A percentile compares a stretch with the other conserved stretches of the same genome.
phyloP scores from a whole-genome alignment of 1,140 invertebrate species.

The Leptoteleia sp. region DNA sequence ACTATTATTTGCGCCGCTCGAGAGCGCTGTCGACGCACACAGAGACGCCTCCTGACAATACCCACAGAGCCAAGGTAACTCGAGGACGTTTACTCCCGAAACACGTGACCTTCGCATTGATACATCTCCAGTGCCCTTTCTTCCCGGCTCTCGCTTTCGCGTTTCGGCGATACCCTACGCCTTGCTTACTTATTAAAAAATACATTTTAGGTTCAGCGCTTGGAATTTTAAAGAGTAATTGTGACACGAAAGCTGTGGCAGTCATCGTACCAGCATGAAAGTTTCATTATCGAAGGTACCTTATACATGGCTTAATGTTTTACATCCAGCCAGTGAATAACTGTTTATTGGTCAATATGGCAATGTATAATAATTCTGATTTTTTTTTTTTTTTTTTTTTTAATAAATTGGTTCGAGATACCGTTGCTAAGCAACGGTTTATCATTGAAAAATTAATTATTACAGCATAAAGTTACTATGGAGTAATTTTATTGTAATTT shows the following conservation, averaged over 20 bases:
- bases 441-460: too few species aligned
- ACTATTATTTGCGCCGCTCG: constrained; percentile 36
- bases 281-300: constrained; percentile 36
- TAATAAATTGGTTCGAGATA: too few species aligned
- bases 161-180: constrained; percentile 9
- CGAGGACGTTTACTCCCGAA: constrained; percentile 76
- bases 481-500: too few species aligned
- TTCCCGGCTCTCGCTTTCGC: constrained; percentile 23
- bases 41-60: constrained; percentile 34
- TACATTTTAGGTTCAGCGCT: neutral
- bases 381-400: too few species aligned
- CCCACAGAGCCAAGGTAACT: constrained; percentile 71
- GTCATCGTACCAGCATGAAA: constrained; percentile 6
- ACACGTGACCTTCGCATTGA: constrained; percentile 72
- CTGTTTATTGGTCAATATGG: too few species aligned
- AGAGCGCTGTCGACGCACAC: constrained; percentile 35
- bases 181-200: constrained; percentile 27
- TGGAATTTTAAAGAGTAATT: constrained; percentile 13
- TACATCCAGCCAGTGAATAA: neutral
- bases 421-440: too few species aligned
- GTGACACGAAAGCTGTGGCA: constrained; percentile 6
- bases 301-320: constrained; percentile 11
- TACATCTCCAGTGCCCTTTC: constrained; percentile 28
- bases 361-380: too few species aligned
- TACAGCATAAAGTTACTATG: too few species aligned